phyloP scores from a whole-genome alignment of 2,797 vertebrate species.

The Scarus forsteni region DNA sequence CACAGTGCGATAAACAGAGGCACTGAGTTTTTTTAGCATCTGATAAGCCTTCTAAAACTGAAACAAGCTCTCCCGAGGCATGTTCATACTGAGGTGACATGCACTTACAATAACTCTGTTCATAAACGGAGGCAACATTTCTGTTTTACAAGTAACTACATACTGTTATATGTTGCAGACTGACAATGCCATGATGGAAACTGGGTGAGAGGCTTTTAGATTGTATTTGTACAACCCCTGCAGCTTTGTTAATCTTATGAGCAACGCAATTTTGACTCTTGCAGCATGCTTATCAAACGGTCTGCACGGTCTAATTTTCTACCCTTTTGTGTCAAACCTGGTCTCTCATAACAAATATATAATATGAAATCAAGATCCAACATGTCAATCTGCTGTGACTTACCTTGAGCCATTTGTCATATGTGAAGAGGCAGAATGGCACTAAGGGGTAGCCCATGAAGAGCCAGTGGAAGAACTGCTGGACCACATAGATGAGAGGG shows the following conservation, averaged over 20 bases:
- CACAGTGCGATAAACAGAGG: neutral
- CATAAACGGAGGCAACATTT: neutral
- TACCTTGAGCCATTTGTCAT: conserved; percentile 98
- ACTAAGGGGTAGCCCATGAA: conserved; percentile 97
- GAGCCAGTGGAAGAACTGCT: conserved; percentile 95
- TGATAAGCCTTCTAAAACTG: conserved; percentile 2
- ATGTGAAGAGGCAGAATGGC: conserved; percentile 95
- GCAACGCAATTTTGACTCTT: neutral
- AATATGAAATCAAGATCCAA: neutral
- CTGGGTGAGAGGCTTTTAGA: neutral
- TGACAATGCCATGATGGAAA: neutral
- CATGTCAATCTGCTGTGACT: neutral
- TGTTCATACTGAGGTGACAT: neutral
- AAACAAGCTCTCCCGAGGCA: neutral
- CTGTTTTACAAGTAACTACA: neutral
- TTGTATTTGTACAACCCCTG: neutral
- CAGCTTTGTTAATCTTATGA: neutral
- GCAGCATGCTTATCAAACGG: neutral
- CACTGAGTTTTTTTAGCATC: neutral
- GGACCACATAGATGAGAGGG: conserved; percentile 89
- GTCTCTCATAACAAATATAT: neutral
- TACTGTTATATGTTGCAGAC: neutral
- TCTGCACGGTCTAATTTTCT: neutral
- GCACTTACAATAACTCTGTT: neutral
- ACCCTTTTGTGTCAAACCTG: neutral